phyloP scores from a whole-genome alignment of 1,140 invertebrate species.

The Drosophila ogumai region DNA sequence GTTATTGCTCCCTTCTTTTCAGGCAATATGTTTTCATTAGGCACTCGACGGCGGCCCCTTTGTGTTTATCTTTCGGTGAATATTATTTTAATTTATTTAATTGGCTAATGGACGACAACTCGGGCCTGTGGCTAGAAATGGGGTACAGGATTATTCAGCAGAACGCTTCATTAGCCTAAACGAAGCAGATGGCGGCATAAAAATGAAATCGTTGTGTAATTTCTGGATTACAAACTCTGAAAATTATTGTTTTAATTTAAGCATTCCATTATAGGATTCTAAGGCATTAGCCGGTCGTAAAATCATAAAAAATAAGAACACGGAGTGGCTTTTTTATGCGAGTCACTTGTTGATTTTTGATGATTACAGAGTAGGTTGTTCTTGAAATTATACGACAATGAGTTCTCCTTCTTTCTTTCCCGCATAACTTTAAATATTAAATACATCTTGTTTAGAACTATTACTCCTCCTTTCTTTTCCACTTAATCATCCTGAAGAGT shows the following conservation, averaged over 20 bases:
- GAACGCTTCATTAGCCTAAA: conserved; percentile 59
- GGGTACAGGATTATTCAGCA: conserved; percentile 18
- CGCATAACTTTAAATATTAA: neutral
- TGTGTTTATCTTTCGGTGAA: conserved; percentile 43
- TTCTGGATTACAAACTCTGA: conserved; percentile 25
- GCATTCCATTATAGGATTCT: conserved; percentile 18
- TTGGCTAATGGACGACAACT: conserved; percentile 52
- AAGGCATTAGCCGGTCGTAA: conserved; percentile 13
- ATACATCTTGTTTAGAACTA: neutral
- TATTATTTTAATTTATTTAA: conserved; percentile 79
- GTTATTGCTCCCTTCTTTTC: conserved; percentile 58
- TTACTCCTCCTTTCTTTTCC: conserved; percentile 1
- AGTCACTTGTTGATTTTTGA: conserved; percentile 5
- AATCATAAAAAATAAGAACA: conserved; percentile 17
- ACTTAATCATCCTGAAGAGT: neutral
- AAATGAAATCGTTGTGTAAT: conserved; percentile 36
- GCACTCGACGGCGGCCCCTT: conserved; percentile 20
- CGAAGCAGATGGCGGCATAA: conserved; percentile 47
- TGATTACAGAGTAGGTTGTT: neutral
- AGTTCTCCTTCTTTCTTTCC: neutral
- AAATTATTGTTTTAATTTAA: conserved; percentile 36
- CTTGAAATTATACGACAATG: too few species aligned
- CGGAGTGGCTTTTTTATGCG: neutral
- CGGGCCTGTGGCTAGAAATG: conserved; percentile 46
- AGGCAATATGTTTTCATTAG: conserved; percentile 76